Conservation (phyloP, 2,888 invertebrate species). For the Sphaeridia pumilis region DNA sequence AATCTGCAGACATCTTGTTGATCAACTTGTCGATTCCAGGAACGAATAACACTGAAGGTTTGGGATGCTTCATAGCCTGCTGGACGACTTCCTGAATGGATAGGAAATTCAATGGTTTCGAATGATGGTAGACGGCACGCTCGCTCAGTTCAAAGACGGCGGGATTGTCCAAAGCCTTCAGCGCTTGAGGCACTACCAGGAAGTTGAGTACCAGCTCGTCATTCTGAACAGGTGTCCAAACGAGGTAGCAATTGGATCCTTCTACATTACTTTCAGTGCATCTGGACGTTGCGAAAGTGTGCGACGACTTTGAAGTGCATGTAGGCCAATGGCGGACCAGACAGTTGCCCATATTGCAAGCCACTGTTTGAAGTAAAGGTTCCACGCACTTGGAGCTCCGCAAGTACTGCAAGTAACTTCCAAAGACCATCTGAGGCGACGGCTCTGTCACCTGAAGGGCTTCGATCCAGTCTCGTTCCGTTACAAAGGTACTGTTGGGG, state of each 20-base stretch:
- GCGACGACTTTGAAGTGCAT: not conserved
- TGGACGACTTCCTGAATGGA: slow-evolving; percentile 6
- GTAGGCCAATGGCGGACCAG: not conserved
- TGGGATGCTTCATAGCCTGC: slow-evolving; percentile 13
- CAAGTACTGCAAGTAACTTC: slow-evolving; percentile 11
- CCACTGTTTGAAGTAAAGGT: slow-evolving; percentile 4
- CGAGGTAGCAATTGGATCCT: slow-evolving; percentile 8
- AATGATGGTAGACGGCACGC: no score
- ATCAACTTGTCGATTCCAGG: slow-evolving; percentile 15
- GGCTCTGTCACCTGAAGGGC: slow-evolving; percentile 18
- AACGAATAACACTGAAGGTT: slow-evolving; percentile 16
- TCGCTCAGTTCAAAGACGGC: slow-evolving; percentile 16
- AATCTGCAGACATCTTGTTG: not conserved
- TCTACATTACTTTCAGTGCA: not conserved
- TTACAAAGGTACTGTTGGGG: slow-evolving; percentile 8
- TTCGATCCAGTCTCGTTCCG: slow-evolving; percentile 18
- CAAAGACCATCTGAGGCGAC: slow-evolving; percentile 20
- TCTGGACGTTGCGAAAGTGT: not conserved
- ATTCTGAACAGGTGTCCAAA: not conserved
- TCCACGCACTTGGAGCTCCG: slow-evolving; percentile 6
- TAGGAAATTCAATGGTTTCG: no score
- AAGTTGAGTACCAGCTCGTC: slow-evolving; percentile 9
- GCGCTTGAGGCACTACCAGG: slow-evolving; percentile 7
- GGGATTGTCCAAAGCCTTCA: not conserved
- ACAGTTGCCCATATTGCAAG: not conserved